Percentiles rank a stretch among this genome's conserved stretches.
phyloP scores from a whole-genome alignment of 2,113 vertebrate genomes.

The Ptilonorhynchus violaceus region DNA sequence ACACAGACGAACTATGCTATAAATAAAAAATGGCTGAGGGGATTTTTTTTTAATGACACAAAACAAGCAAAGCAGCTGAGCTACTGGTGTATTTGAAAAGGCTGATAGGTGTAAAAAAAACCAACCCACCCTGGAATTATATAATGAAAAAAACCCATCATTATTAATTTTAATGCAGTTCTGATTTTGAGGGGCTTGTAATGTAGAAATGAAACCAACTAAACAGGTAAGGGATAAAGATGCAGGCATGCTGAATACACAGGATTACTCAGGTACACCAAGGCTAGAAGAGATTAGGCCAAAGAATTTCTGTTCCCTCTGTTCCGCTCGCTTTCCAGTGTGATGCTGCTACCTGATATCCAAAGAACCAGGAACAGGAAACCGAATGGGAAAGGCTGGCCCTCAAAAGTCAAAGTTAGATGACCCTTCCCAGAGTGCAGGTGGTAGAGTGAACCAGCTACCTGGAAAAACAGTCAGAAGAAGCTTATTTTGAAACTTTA shows the following conservation, averaged over 20 bases:
- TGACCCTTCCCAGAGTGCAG: not conserved
- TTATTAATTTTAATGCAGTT: not conserved
- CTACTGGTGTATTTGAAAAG: not conserved
- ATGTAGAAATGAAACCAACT: not conserved
- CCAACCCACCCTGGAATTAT: not conserved
- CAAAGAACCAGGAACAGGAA: not conserved
- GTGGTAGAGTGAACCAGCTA: not conserved
- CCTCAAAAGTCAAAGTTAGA: not conserved
- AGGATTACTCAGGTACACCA: not conserved
- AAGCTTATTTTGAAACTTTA: not conserved
- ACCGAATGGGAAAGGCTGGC: not conserved
- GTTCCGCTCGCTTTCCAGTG: rapidly evolving
- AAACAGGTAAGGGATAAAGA: not conserved
- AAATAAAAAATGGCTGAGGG: not conserved
- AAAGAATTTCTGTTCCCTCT: not conserved
- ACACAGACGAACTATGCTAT: not conserved
- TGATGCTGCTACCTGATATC: not conserved
- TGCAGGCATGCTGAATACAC: not conserved
- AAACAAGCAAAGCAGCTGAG: not conserved
- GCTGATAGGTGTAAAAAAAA: rapidly evolving
- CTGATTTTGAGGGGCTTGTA: not conserved
- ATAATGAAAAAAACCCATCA: not conserved
- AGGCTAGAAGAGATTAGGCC: not conserved
- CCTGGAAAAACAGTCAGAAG: not conserved
- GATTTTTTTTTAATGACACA: not conserved